Conservation (phyloP, 2,113 vertebrate species). For the Cryptomyrus ogoouensis region DNA sequence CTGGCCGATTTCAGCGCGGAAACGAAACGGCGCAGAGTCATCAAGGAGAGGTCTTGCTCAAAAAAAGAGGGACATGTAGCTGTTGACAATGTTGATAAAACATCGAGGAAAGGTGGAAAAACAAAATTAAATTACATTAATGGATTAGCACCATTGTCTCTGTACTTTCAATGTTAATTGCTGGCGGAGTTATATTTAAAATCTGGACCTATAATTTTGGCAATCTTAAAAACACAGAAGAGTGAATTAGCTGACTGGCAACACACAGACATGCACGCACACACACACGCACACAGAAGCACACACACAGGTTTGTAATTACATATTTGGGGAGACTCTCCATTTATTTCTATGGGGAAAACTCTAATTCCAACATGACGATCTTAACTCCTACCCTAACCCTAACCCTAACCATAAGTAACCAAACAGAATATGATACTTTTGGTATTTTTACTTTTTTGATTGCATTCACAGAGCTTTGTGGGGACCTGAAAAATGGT, state of each 20-base stretch:
- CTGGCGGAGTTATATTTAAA: not conserved
- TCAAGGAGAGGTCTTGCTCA: not conserved
- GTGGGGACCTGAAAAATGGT: too few relatives aligned
- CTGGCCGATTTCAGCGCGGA: not conserved
- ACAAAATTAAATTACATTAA: not conserved
- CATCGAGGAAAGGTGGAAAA: not conserved
- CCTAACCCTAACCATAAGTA: too few relatives aligned
- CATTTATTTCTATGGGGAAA: too few relatives aligned
- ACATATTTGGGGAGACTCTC: too few relatives aligned
- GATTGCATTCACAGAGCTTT: too few relatives aligned
- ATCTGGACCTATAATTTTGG: not conserved
- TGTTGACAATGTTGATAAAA: not conserved
- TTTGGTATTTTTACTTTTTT: too few relatives aligned
- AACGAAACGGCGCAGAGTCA: not conserved
- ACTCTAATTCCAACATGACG: too few relatives aligned
- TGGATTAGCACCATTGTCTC: not conserved
- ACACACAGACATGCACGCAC: not conserved
- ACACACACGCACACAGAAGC: not conserved
- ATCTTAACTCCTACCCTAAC: too few relatives aligned
- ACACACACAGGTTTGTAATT: not conserved
- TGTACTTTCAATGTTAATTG: not conserved
- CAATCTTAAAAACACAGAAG: not conserved
- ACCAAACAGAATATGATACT: too few relatives aligned
- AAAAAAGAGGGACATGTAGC: not conserved
- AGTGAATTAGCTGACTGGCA: not conserved